Percentiles rank a stretch among this genome's conserved stretches.
Conservation (phyloP, 2,888 invertebrate species). For the Vanessa cardui region DNA sequence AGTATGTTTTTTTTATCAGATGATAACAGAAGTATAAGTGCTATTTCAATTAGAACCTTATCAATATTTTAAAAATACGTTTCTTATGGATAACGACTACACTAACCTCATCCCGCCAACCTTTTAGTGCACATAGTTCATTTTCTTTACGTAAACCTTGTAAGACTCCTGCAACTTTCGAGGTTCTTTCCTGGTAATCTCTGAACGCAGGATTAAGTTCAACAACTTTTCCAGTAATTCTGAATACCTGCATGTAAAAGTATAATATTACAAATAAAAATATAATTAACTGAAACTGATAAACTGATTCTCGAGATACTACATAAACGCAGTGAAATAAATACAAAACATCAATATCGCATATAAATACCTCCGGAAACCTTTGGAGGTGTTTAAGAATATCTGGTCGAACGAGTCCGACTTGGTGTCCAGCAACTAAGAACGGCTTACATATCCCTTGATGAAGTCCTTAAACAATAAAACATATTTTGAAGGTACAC, state of each 20-base stretch:
- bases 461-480: slow-evolving; percentile 84
- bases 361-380: slow-evolving; percentile 91
- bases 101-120: slow-evolving; percentile 96
- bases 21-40: too few relatives aligned
- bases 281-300: neutral
- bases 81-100: neutral
- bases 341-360: slow-evolving; percentile 7
- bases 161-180: slow-evolving; percentile 90
- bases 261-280: neutral
- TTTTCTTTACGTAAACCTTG: slow-evolving; percentile 88
- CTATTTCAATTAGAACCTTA: too few relatives aligned
- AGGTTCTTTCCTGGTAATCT: slow-evolving; percentile 91
- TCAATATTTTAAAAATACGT: too few relatives aligned
- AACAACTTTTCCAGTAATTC: slow-evolving; percentile 87
- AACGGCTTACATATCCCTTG: slow-evolving; percentile 93
- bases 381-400: slow-evolving; percentile 90
- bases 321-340: neutral
- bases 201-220: slow-evolving; percentile 94
- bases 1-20: too few relatives aligned
- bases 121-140: slow-evolving; percentile 90
- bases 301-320: neutral
- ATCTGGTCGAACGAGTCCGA: slow-evolving; percentile 93
- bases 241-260: slow-evolving; percentile 83
- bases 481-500: slow-evolving; percentile 32
- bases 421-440: slow-evolving; percentile 93